Percentiles rank a stretch among this genome's conserved stretches.
These are phyloP conservation scores for Metridium senile DNA, from an alignment of 92 coral and sea anemone genomes.

Conservation along the genomic window DNA sequence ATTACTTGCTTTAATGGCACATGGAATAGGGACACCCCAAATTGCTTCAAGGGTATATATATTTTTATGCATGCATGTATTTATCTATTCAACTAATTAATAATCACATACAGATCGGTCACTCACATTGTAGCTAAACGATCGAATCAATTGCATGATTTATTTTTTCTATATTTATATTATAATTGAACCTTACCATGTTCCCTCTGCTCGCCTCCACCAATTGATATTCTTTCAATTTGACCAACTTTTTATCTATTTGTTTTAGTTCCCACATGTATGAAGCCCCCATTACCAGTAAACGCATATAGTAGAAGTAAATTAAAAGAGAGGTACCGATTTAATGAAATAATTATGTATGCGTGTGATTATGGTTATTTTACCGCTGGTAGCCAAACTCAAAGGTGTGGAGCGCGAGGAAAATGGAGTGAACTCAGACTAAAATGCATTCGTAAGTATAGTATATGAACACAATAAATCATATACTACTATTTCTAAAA, in stretches of 20 bases:
- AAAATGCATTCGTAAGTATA: constrained; percentile 52
- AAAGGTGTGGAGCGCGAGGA: constrained; percentile 15
- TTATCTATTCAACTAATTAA: neutral
- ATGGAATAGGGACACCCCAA: constrained; percentile 41
- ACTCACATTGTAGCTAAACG: too few species aligned
- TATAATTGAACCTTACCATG: too few species aligned
- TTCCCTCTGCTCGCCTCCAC: too few species aligned
- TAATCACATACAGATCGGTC: neutral
- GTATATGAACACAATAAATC: too few species aligned
- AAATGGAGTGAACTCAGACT: constrained; percentile 40
- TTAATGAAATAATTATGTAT: constrained; percentile 15
- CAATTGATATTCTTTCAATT: too few species aligned
- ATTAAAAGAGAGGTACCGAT: constrained; percentile 25
- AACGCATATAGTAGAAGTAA: constrained; percentile 3
- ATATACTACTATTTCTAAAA: too few species aligned
- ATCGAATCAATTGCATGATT: too few species aligned
- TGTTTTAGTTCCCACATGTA: constrained; percentile 26
- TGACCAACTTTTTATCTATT: too few species aligned
- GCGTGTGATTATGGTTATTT: constrained; percentile 27
- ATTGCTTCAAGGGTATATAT: constrained; percentile 40
- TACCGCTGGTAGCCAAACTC: constrained; percentile 5
- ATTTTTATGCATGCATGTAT: too few species aligned
- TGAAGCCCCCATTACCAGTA: constrained; percentile 17
- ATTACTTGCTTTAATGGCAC: constrained; percentile 47
- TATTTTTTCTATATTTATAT: too few species aligned